Percentiles rank a stretch among this genome's conserved stretches.
phyloP scores from a whole-genome alignment of 1,140 invertebrate genomes.

The Kradibia gibbosae region DNA sequence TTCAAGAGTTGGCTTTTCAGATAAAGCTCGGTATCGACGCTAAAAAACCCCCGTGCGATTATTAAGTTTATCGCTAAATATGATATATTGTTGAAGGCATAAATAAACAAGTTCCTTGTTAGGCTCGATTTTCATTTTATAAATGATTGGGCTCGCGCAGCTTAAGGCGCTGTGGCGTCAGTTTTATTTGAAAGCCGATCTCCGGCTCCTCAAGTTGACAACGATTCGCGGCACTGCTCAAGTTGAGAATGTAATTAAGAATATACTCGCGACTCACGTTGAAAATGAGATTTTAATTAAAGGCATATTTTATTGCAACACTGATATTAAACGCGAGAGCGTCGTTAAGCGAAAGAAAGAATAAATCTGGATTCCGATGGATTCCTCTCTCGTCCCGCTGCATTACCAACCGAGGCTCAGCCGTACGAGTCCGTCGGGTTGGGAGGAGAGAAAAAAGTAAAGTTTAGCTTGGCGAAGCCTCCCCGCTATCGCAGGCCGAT shows the following conservation, averaged over 20 bases:
- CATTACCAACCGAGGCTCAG: background rate
- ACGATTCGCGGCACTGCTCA: background rate
- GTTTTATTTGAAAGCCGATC: too few species aligned
- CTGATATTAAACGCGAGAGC: background rate
- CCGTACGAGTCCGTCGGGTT: too few species aligned
- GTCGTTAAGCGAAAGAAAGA: background rate
- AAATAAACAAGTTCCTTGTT: background rate
- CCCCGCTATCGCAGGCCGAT: background rate
- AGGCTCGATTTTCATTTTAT: too few species aligned
- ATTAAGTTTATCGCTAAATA: background rate
- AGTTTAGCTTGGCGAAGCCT: too few species aligned
- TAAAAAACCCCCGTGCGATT: too few species aligned
- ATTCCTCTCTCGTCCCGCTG: background rate
- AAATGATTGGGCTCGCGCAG: too few species aligned
- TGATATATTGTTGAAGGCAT: background rate
- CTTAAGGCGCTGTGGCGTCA: too few species aligned
- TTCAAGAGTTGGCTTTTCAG: too few species aligned
- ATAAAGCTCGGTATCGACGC: too few species aligned
- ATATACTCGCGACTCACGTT: background rate
- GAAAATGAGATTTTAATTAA: background rate
- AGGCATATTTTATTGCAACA: background rate
- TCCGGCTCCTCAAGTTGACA: background rate
- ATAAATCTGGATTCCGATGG: background rate
- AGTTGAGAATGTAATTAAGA: constrained; percentile 15
- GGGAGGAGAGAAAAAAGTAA: too few species aligned